Evolutionary conservation across 2,113 vertebrate species (phyloP), one percentile per base, ranked within the genome.

Genomic region (Marmota monax): DNA sequence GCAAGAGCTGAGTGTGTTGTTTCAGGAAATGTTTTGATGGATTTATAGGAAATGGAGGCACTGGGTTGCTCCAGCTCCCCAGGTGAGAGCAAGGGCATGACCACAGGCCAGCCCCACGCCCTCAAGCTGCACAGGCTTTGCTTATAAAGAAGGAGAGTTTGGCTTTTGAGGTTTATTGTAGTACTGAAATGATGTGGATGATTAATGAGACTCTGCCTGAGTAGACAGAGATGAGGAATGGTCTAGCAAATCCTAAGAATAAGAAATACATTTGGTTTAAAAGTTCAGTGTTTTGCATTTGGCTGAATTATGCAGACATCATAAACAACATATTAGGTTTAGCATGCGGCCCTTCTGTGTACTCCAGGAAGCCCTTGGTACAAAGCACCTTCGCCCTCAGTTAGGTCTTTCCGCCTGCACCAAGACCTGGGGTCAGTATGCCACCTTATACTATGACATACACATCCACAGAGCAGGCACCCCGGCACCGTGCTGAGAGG

Each of bases 251-350:
- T 34, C 23, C 74, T 77, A 34, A 37, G 88, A 25, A 17, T 27
- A 23, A 56, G 63, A 25, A 23, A 4, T 25, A 2, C 11, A 2
- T 39, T 14, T 14, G 17, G 53, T 25, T 61, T 34, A 37, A 27
- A 22, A 18, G 10, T 5, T 45, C 22, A 29, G 53, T 1, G 37
- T 12, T 69, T 13, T 29, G 37, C 12, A 1, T 42, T 80, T 34
- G 65, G 63, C 58, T 29, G 18, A 11, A 1, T 58, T 1, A 8
- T 11, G 18, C 34, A 16, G 34, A 25, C 0, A 12, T 42, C 39
- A 11, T 11, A 14, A 74, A 12, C 11, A 18, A 73, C 0, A 4
- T 5, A 0, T 1, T 12, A 2, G 0, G 17, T n/a, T 69, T 13
- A 13, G 65, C 65, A 34, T 10, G 2, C 1, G 7, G 20, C 51